Conservation (phyloP, 2,113 vertebrate species). For the Rostratula benghalensis region DNA sequence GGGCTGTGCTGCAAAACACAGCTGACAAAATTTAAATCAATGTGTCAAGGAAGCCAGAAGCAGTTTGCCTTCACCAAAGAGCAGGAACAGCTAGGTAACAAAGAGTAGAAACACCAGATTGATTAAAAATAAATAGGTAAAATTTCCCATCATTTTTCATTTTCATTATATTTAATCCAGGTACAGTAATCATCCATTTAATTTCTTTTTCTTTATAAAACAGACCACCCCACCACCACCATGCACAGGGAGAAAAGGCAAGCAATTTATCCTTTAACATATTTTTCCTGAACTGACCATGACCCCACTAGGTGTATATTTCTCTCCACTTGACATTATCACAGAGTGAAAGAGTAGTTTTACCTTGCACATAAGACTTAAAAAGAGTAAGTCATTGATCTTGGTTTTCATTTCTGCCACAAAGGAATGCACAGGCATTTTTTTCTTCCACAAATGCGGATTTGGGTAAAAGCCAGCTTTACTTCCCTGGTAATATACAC, state of each 20-base stretch:
- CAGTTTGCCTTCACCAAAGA: background rate
- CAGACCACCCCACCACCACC: background rate
- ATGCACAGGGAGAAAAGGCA: background rate
- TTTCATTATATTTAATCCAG: background rate
- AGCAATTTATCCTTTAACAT: constrained; percentile 41
- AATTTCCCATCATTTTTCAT: background rate
- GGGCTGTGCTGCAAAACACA: background rate
- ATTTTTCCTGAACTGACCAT: constrained; percentile 67
- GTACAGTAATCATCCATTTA: background rate
- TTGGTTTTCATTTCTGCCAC: constrained; percentile 68
- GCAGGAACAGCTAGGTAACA: background rate
- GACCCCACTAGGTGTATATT: constrained; percentile 59
- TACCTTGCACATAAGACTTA: constrained; percentile 62
- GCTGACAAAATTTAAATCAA: constrained; percentile 39
- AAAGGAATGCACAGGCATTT: constrained; percentile 34
- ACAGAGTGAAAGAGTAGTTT: constrained; percentile 66
- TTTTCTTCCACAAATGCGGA: constrained; percentile 40
- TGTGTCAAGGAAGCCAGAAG: background rate
- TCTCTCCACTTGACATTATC: constrained; percentile 67
- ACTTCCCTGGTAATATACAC: constrained; percentile 5
- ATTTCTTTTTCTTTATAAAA: background rate
- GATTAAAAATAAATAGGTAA: background rate
- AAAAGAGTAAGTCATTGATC: constrained; percentile 64
- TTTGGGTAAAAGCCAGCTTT: constrained; percentile 53
- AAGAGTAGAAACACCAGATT: background rate